phyloP scores from a whole-genome alignment of 2,888 invertebrate species.

The Subacronicta megacephala region DNA sequence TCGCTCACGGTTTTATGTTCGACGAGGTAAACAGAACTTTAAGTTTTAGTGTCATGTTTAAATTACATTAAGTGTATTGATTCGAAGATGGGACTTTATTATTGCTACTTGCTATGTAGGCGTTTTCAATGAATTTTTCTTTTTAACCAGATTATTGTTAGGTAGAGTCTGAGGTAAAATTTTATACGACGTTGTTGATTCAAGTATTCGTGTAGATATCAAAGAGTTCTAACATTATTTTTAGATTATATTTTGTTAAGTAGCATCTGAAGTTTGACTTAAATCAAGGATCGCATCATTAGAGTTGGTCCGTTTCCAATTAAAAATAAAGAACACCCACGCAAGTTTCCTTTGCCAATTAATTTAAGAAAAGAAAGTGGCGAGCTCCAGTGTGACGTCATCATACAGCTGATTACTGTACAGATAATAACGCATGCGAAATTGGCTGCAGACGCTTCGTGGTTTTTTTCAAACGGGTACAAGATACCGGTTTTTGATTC shows the following conservation, averaged over 20 bases:
- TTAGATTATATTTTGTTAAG: too few species aligned
- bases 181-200: neutral
- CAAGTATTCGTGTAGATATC: too few species aligned
- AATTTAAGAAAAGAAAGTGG: constrained; percentile 54
- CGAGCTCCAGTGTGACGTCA: constrained; percentile 48
- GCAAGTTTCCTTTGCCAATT: constrained; percentile 40
- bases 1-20: constrained; percentile 33
- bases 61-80: constrained; percentile 24
- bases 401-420: constrained; percentile 46
- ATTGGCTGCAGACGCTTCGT: constrained; percentile 37
- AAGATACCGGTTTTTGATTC: constrained; percentile 38
- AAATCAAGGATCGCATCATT: constrained; percentile 1
- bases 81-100: neutral
- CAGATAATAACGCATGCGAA: constrained; percentile 47
- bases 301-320: constrained; percentile 12
- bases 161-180: neutral
- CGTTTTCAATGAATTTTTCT: constrained; percentile 7
- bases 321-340: constrained; percentile 14
- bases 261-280: neutral
- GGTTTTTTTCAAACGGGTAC: constrained; percentile 37
- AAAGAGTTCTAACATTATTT: too few species aligned
- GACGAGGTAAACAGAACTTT: constrained; percentile 26
- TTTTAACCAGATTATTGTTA: neutral
- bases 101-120: neutral
- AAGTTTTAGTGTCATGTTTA: constrained; percentile 13